Base-by-base conservation (phyloP, 1,140 invertebrate genomes). In the Drosophila tani region DNA sequence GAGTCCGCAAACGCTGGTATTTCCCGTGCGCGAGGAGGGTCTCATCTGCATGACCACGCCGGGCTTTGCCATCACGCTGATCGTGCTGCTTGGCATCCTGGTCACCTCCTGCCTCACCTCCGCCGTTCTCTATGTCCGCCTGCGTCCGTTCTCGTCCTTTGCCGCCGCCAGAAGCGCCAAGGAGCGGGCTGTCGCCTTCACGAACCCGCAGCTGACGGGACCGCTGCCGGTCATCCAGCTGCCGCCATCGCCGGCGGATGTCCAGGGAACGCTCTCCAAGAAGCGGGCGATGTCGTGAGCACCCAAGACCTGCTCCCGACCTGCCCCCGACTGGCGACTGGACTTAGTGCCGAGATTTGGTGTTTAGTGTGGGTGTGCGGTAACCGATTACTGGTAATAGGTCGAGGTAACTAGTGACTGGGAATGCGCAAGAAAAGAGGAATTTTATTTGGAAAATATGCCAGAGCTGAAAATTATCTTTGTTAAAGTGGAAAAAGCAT, bases 1-100 rank as follows among this genome's bases (percentile, higher is more conserved):
- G 9, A 53, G 62, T 14, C 94, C 95, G 9, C 95, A 95, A 76
- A 95, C 96, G 0, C 95, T 97, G 93, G 95, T 96, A 2, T 96
- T 96, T 81, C 95, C 96, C 4, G 94, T 94, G 24, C 86, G 93
- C 67, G 93, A 94, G 76, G 94, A 95, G 88, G 95, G 95, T 17
- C 94, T 97, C 73, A 97, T 98, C 62, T 98, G 97, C 92, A 98
- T 98, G 97, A 98, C 97, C 1, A 97, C 97, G 3, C 96, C 97
- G 14, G 97, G 97, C 1, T 98, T 98, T 91, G 96, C 97, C 40
- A 96, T 97, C 7, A 97, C 97, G 9, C 93, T 98, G 9, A 95
- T 97, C 38, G 94, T 98, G 14, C 94, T 98, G 5, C 93, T 98
- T 32, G 95, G 95, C 49, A 96, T 98, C 47, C 93, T 98, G 51